These are phyloP conservation scores for Trichosurus vulpecula DNA, from an alignment of 2,797 vertebrate species.

Conservation along the genomic window DNA sequence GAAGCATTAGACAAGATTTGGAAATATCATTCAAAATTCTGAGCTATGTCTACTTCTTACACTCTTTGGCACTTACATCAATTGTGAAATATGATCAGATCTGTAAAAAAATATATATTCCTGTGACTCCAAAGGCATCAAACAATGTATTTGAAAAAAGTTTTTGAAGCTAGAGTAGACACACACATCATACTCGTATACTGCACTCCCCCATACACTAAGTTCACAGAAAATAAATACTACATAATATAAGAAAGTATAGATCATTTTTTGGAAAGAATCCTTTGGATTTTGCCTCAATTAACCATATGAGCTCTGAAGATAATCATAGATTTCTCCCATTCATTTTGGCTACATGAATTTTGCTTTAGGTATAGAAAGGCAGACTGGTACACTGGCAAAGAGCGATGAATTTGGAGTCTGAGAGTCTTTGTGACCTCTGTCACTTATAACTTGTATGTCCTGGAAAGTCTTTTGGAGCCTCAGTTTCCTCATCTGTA, in stretches of 20 bases:
- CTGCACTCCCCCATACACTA: too few relatives aligned
- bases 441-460: background rate
- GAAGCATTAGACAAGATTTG: background rate
- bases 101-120: background rate
- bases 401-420: background rate
- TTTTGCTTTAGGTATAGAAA: conserved; percentile 7
- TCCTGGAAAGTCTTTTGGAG: background rate
- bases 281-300: too few relatives aligned
- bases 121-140: background rate
- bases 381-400: background rate
- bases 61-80: background rate
- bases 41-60: too few relatives aligned
- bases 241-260: background rate
- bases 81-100: background rate
- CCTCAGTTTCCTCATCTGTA: background rate
- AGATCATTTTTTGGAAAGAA: background rate
- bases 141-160: background rate
- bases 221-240: background rate
- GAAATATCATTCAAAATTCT: background rate
- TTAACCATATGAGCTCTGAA: background rate
- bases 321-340: background rate
- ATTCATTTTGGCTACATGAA: conserved; percentile 4
- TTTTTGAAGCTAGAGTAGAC: background rate
- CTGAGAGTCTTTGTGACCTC: background rate
- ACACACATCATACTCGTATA: background rate